These are phyloP conservation scores for Piprites chloris DNA, from an alignment of 2,113 vertebrate species.

Conservation along the genomic window DNA sequence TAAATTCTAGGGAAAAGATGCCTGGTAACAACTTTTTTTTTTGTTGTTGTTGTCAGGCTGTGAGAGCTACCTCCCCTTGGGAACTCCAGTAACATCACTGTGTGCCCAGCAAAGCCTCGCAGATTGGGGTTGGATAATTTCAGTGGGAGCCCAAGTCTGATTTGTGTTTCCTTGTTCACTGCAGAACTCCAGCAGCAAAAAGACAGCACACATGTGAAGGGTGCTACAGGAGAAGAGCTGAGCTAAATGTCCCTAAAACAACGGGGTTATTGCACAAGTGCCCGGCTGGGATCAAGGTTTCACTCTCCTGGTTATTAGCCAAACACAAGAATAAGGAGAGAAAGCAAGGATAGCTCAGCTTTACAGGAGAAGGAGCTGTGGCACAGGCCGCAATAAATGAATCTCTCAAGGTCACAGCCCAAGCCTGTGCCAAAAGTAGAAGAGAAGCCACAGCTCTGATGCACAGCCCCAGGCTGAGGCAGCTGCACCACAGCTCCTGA, in stretches of 20 bases:
- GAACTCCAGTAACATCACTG: fast-evolving
- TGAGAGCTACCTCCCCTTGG: background rate
- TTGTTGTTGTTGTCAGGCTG: background rate
- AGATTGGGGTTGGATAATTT: background rate
- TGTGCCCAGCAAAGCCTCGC: background rate
- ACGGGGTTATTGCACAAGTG: background rate
- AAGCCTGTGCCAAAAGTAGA: background rate
- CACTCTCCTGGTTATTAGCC: background rate
- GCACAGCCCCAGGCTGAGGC: background rate
- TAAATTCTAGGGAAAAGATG: fast-evolving
- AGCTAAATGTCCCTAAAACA: background rate
- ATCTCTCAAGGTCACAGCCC: background rate
- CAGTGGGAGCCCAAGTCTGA: background rate
- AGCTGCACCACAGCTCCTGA: background rate
- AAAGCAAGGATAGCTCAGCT: background rate
- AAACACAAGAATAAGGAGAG: background rate
- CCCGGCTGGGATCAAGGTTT: background rate
- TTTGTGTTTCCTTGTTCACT: background rate
- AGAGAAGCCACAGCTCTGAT: background rate
- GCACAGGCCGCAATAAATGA: background rate
- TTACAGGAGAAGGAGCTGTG: background rate
- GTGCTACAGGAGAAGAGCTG: background rate
- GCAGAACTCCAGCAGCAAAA: background rate
- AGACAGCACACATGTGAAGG: fast-evolving
- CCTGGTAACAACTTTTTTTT: background rate